phyloP scores from a whole-genome alignment of 2,113 vertebrate genomes.

The Crotophaga sulcirostris region DNA sequence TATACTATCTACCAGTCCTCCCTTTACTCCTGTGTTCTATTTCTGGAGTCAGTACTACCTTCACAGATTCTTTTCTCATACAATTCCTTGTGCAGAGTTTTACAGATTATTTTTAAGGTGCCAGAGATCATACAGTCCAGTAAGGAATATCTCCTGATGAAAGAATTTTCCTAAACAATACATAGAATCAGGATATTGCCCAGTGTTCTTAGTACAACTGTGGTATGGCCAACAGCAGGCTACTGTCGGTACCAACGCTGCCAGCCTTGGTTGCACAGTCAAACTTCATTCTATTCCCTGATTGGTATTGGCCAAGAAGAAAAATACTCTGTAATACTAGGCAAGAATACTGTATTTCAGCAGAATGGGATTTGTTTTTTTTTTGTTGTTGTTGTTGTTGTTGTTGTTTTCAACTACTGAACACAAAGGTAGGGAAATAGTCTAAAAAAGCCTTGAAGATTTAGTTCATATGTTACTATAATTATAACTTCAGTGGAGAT shows the following conservation, averaged over 20 bases:
- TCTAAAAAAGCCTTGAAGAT: background rate
- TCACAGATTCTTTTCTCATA: background rate
- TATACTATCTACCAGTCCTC: background rate
- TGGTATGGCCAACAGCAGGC: too few species aligned
- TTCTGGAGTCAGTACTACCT: background rate
- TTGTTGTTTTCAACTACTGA: too few species aligned
- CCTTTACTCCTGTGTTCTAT: background rate
- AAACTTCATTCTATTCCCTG: background rate
- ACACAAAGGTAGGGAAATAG: background rate
- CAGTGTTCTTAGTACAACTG: background rate
- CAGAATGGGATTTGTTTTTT: too few species aligned
- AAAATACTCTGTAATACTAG: background rate
- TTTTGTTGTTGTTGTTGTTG: too few species aligned
- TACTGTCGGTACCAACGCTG: too few species aligned
- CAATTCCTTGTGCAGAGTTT: background rate
- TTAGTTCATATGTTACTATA: background rate
- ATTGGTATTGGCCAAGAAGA: background rate
- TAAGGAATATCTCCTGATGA: background rate
- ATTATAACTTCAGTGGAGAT: background rate
- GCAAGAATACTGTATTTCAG: background rate
- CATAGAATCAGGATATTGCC: too few species aligned
- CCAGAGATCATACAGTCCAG: background rate
- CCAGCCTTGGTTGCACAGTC: background rate
- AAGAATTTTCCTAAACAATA: background rate
- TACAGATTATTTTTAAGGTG: background rate